phyloP scores from a whole-genome alignment of 2,797 vertebrate genomes.

The Crypturellus tataupa region DNA sequence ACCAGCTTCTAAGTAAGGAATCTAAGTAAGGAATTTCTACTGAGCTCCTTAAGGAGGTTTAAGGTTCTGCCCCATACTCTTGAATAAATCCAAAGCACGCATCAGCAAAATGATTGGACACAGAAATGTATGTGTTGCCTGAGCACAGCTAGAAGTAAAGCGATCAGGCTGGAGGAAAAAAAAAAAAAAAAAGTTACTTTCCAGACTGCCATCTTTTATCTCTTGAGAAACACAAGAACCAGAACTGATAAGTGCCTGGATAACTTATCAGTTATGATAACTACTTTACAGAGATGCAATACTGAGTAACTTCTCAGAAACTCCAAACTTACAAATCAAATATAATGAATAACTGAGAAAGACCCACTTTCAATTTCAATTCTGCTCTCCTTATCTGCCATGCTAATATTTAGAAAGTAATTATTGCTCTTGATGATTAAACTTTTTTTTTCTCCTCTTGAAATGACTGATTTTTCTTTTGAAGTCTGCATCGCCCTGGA shows the following conservation, averaged over 20 bases:
- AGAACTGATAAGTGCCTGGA: slow-evolving; percentile 25
- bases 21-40: background rate
- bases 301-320: background rate
- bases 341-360: slow-evolving; percentile 15
- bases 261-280: slow-evolving; percentile 15
- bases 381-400: slow-evolving; percentile 59
- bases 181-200: slow-evolving; percentile 17
- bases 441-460: slow-evolving; percentile 13
- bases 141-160: background rate
- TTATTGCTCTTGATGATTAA: slow-evolving; percentile 73
- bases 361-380: slow-evolving; percentile 23
- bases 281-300: slow-evolving; percentile 14
- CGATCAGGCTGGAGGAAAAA: background rate
- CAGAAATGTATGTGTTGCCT: background rate
- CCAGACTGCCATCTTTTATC: slow-evolving; percentile 37
- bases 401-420: slow-evolving; percentile 76
- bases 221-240: slow-evolving; percentile 20
- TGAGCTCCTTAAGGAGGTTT: background rate
- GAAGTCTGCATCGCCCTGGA: slow-evolving; percentile 66
- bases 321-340: slow-evolving; percentile 32
- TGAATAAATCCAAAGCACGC: background rate
- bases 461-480: slow-evolving; percentile 70
- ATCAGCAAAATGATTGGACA: background rate
- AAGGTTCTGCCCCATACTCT: background rate
- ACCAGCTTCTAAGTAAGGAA: background rate